Evolutionary conservation across 1,140 invertebrate species (phyloP).

Genomic region (Kradibia gibbosae): DNA sequence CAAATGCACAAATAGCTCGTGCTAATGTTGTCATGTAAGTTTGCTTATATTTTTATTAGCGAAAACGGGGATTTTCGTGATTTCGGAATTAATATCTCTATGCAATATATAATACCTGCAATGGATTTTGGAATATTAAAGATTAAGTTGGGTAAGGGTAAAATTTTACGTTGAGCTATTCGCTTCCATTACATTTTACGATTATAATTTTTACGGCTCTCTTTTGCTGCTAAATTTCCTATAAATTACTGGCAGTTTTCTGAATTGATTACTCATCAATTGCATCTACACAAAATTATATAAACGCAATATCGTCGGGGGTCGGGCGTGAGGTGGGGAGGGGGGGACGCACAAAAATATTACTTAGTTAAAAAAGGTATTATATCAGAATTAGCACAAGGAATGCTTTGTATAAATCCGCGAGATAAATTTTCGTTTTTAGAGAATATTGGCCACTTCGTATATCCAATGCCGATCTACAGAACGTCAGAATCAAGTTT

Average conservation of each 20-base stretch:
- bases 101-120: background rate
- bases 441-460: background rate
- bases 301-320: background rate
- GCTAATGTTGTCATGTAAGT: conserved; percentile 8
- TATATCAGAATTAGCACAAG: background rate
- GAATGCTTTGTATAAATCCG: too few relatives aligned
- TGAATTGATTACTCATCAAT: background rate
- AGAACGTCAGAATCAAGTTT: background rate
- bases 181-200: background rate
- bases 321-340: too few relatives aligned
- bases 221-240: background rate
- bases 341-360: too few relatives aligned
- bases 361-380: too few relatives aligned
- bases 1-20: background rate
- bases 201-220: background rate
- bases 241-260: background rate
- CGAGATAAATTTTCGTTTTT: too few relatives aligned
- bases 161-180: background rate
- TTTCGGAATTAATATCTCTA: background rate
- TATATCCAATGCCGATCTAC: background rate
- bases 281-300: background rate
- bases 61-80: background rate
- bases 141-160: background rate
- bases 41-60: background rate
- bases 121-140: background rate